phyloP scores from a whole-genome alignment of 2,797 vertebrate genomes.

The Ctenosaura bakeri region DNA sequence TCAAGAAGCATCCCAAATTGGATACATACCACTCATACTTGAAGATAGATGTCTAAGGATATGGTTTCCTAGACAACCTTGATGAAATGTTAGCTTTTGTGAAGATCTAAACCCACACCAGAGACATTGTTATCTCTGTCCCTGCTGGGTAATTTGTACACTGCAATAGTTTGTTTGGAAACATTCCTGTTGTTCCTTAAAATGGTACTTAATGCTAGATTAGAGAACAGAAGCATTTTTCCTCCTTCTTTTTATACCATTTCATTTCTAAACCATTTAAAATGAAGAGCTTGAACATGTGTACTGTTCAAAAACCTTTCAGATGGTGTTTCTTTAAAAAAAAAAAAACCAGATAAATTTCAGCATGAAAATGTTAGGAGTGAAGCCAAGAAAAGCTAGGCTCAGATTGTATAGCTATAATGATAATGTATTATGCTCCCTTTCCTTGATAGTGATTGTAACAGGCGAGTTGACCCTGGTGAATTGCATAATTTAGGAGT shows the following conservation, averaged over 20 bases:
- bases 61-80: constrained; percentile 79
- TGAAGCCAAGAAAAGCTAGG: constrained; percentile 78
- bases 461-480: constrained; percentile 73
- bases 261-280: constrained; percentile 79
- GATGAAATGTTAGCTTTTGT: constrained; percentile 73
- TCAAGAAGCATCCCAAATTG: constrained; percentile 64
- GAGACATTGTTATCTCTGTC: constrained; percentile 73
- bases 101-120: constrained; percentile 63
- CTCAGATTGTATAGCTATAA: constrained; percentile 74
- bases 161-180: constrained; percentile 79
- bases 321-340: constrained; percentile 67
- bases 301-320: constrained; percentile 79
- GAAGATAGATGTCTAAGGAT: constrained; percentile 67
- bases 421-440: constrained; percentile 75
- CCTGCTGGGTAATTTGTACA: constrained; percentile 78
- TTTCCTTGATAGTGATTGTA: constrained; percentile 77
- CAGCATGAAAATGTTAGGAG: constrained; percentile 79
- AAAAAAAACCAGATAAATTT: constrained; percentile 79
- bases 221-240: constrained; percentile 62
- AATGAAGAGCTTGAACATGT: constrained; percentile 76
- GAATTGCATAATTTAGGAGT: constrained; percentile 78
- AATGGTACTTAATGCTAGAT: constrained; percentile 77
- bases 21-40: constrained; percentile 70
- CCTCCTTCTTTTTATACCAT: constrained; percentile 64
- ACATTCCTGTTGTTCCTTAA: constrained; percentile 79